A percentile compares a stretch with the other conserved stretches of the same genome.
These are phyloP conservation scores for Sinosuthora webbiana DNA, from an alignment of 2,113 vertebrate genomes.

Conservation along the genomic window DNA sequence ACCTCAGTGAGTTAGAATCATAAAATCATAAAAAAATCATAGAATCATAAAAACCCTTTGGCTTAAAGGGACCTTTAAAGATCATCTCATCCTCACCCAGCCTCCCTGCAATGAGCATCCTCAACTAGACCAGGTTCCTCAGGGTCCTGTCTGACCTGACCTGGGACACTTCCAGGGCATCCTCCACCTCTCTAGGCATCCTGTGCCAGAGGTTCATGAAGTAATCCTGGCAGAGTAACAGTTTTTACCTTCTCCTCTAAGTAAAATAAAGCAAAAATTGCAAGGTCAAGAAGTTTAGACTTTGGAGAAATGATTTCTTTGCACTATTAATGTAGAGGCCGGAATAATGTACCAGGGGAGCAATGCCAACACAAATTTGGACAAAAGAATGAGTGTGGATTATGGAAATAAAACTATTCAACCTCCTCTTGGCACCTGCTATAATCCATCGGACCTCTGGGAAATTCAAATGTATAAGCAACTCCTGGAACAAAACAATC, in stretches of 20 bases:
- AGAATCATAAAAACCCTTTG: no score
- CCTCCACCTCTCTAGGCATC: not conserved
- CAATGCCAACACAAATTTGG: not conserved
- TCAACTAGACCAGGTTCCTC: rapidly evolving
- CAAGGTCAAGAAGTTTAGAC: not conserved
- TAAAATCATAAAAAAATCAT: not conserved
- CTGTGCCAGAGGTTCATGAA: not conserved
- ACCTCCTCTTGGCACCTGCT: not conserved
- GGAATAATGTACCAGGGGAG: not conserved
- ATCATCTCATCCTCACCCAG: rapidly evolving
- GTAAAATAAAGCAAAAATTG: not conserved
- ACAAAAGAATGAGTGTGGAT: not conserved
- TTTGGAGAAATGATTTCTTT: not conserved
- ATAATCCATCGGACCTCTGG: not conserved
- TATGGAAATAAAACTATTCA: not conserved
- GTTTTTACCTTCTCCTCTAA: not conserved
- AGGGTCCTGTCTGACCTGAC: not conserved
- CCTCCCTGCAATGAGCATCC: not conserved
- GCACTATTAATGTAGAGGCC: not conserved
- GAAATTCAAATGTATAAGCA: not conserved
- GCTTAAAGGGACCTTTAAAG: no score
- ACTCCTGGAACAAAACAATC: not conserved
- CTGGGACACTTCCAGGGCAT: not conserved
- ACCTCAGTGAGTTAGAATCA: not conserved
- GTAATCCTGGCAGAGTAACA: rapidly evolving